Base-by-base conservation (phyloP, 2,797 vertebrate genomes). In the Sebastes trivittatus region DNA sequence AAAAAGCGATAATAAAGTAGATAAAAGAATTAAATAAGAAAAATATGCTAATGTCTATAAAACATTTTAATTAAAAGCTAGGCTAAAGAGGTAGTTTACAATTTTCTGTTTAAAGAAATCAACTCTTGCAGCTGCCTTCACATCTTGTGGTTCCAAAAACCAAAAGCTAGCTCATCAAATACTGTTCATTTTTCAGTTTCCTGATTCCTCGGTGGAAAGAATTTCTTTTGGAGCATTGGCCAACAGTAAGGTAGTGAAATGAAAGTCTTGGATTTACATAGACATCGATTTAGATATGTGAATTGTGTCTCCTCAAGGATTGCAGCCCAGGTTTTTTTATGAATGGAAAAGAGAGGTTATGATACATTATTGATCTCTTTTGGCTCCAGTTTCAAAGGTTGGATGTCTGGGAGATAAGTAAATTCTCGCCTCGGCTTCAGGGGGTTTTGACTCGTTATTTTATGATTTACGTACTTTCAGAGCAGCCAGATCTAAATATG, bases 341-440 rank as follows among this genome's bases (percentile, higher is more conserved):
- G 23, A 79, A 75, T 69, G 34, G 49, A 36, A 77, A 78, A 59
- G 8, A 68, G 23, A 67, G 54, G n/a, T 61, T 58, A 66, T 67
- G 67, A 78, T 81, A 18, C 64, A 61, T 80, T 80, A 87, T 88
- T 81, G 66, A 89, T 90, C n/a, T 65, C 16, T 11, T 77, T 72
- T 70, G 38, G 55, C 72, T 82, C 27, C 34, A 32, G n/a, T 70
- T 83, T 78, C 30, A 74, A 74, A 85, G n/a, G 10, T 22, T 54
- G n/a, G 16, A 9, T 70, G 60, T 72, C 65, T n/a, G 6, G 58
- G 20, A 46, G 7, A 81, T 54, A 27, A 34, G 14, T 63, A 29
- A 64, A 68, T 58, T 72, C 64, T 63, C 9, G 0, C 22, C 27
- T n/a, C 11, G 5, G 25, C 29, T 86, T 34, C 5, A 2, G 14